These are phyloP conservation scores for Melitaea cinxia DNA, from an alignment of 1,140 invertebrate species.

Conservation along the genomic window DNA sequence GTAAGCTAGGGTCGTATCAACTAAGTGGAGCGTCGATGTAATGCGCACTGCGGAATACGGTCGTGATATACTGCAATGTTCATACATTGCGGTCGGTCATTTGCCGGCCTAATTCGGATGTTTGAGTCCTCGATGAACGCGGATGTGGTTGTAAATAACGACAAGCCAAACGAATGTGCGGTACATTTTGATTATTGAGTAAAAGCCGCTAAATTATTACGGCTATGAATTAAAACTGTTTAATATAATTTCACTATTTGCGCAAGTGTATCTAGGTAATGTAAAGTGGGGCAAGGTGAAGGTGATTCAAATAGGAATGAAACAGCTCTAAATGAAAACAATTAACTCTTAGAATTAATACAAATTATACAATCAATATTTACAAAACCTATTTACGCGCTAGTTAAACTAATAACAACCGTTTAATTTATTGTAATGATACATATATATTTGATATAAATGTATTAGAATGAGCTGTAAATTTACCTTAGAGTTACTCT, in stretches of 20 bases:
- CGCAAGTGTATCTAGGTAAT: neutral
- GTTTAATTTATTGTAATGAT: too few species aligned
- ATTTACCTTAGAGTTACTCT: too few species aligned
- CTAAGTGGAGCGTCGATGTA: constrained; percentile 38
- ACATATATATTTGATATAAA: too few species aligned
- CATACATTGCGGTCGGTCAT: constrained; percentile 34
- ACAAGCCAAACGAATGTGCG: constrained; percentile 23
- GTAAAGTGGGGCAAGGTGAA: neutral
- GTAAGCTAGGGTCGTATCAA: constrained; percentile 24
- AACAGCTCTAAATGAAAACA: neutral
- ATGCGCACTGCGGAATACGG: constrained; percentile 47
- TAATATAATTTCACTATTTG: neutral
- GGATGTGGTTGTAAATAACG: constrained; percentile 24
- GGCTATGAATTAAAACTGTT: neutral
- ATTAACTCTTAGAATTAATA: too few species aligned
- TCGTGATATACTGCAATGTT: constrained; percentile 33
- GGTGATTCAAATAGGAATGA: neutral
- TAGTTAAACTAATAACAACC: too few species aligned
- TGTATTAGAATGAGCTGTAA: too few species aligned
- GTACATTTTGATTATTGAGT: constrained; percentile 23
- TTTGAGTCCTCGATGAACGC: constrained; percentile 26
- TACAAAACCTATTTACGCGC: too few species aligned
- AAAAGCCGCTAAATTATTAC: constrained; percentile 4
- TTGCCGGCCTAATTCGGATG: constrained; percentile 33
- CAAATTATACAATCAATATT: too few species aligned